Evolutionary conservation across 2,113 vertebrate species (phyloP).

Genomic region (Panurus biarmicus): DNA sequence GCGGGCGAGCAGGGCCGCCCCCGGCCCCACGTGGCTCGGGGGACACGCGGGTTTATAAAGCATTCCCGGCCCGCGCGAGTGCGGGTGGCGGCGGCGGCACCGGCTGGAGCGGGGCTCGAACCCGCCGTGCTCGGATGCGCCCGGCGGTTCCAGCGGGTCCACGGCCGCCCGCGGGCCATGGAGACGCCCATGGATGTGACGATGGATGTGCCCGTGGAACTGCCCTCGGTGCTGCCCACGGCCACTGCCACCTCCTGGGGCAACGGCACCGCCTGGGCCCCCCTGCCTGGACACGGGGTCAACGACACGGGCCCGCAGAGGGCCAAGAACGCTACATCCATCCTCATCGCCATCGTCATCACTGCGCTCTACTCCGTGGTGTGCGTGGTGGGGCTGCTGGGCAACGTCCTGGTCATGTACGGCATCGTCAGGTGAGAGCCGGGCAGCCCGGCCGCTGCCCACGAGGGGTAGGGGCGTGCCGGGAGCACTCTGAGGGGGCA

Average conservation of each 20-base stretch:
- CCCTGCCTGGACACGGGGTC: conserved; percentile 31
- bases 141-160: neutral
- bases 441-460: neutral
- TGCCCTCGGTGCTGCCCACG: conserved; percentile 37
- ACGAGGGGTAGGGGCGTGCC: neutral
- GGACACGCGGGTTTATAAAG: neutral
- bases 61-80: neutral
- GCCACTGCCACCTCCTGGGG: conserved; percentile 22
- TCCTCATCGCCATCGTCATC: conserved; percentile 84
- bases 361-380: conserved; percentile 90
- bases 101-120: neutral
- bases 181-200: neutral
- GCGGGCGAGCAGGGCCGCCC: neutral
- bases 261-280: conserved; percentile 9
- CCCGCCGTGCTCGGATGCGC: fast-evolving
- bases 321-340: conserved; percentile 65
- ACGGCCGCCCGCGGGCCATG: neutral
- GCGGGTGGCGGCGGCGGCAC: neutral
- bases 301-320: conserved; percentile 58
- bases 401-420: conserved; percentile 93
- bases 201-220: neutral
- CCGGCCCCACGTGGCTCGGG: conserved; percentile 58
- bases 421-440: conserved; percentile 90
- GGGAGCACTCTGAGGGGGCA: too few species aligned
- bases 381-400: conserved; percentile 90